These are phyloP conservation scores for Drosophila subsilvestris DNA, from an alignment of 2,888 invertebrate genomes.

Conservation along the genomic window DNA sequence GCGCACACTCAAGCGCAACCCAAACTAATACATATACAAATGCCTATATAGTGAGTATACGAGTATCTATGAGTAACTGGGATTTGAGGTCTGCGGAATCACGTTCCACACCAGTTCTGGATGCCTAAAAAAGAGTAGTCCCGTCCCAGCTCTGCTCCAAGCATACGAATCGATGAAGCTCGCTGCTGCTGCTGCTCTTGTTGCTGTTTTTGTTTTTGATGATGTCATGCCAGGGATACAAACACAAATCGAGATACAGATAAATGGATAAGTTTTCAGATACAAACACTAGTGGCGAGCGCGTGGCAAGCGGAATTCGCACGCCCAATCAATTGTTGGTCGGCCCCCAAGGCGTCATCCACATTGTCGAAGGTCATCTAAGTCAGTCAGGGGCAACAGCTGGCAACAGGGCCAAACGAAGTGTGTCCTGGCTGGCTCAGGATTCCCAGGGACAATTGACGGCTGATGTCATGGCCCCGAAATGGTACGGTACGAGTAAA, in stretches of 20 bases:
- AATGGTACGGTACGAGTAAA: constrained; percentile 47
- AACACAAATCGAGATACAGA: constrained; percentile 10
- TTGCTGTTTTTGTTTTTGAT: constrained; percentile 48
- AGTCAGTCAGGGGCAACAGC: constrained; percentile 12
- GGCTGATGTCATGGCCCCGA: constrained; percentile 59
- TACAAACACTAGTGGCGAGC: constrained; percentile 8
- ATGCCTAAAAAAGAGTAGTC: constrained; percentile 50
- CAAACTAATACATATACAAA: no score
- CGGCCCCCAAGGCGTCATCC: constrained; percentile 23
- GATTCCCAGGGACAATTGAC: constrained; percentile 15
- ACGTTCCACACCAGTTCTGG: constrained; percentile 71
- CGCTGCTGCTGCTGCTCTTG: not conserved
- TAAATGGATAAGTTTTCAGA: constrained; percentile 15
- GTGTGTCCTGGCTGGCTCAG: not conserved
- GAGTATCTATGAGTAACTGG: constrained; percentile 62
- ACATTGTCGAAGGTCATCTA: constrained; percentile 61
- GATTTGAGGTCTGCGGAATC: constrained; percentile 53
- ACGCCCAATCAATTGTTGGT: constrained; percentile 47
- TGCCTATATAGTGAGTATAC: constrained; percentile 2
- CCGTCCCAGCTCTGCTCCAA: constrained; percentile 6
- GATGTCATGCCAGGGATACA: constrained; percentile 63
- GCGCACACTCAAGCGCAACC: constrained; percentile 57
- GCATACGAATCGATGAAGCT: constrained; percentile 56
- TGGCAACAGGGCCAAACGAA: constrained; percentile 23
- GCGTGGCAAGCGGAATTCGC: constrained; percentile 46